These are phyloP conservation scores for Peromyscus nudipes DNA, from an alignment of 2,797 vertebrate genomes.

Conservation along the genomic window DNA sequence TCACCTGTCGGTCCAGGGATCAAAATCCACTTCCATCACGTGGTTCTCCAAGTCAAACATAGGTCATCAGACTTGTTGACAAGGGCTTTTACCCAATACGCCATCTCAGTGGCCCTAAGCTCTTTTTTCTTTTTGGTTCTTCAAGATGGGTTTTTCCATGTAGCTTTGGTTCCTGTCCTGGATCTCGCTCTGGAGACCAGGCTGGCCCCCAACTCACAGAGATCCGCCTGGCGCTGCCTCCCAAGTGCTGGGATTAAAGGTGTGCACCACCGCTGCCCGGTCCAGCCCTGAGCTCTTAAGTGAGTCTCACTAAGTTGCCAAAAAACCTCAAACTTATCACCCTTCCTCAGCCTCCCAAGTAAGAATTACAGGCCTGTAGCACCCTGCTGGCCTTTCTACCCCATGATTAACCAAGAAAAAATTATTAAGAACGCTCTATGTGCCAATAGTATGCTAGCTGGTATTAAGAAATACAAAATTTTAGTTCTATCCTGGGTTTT, in stretches of 20 bases:
- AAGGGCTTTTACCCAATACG: not conserved
- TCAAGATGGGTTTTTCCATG: too few species aligned
- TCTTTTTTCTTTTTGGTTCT: too few species aligned
- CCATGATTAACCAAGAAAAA: not conserved
- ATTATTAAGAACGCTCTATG: not conserved
- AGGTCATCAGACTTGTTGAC: not conserved
- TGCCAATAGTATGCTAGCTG: not conserved
- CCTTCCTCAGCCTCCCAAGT: not conserved
- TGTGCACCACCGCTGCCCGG: too few species aligned
- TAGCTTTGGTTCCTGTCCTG: too few species aligned
- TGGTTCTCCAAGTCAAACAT: not conserved
- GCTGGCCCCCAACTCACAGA: too few species aligned
- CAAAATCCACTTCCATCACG: not conserved
- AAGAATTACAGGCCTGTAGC: not conserved
- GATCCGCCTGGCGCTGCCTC: too few species aligned
- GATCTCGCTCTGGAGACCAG: too few species aligned
- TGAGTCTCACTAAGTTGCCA: not conserved
- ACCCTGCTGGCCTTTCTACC: not conserved
- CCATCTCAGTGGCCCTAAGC: not conserved
- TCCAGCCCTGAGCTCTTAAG: not conserved
- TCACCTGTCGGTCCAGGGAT: not conserved
- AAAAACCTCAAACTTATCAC: not conserved
- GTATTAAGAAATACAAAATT: not conserved
- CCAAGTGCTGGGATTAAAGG: too few species aligned
- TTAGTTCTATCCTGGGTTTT: not conserved